Evolutionary conservation across 2,797 vertebrate species (phyloP), one percentile per base, ranked within the genome.

Genomic region (Buceros bicornis): DNA sequence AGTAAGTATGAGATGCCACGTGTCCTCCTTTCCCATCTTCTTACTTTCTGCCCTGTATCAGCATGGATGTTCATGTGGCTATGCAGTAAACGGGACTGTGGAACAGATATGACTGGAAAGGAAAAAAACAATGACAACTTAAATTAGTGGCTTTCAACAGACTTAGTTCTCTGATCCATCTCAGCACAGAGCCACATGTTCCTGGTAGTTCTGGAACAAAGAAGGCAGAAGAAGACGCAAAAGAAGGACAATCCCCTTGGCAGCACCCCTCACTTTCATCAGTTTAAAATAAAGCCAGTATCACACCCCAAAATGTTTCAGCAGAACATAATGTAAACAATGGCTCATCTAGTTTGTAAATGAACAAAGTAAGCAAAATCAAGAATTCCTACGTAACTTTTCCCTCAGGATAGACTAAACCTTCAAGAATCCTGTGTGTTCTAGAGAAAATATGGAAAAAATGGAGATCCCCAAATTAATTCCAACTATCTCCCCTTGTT

Each of bases 371-470:
- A 84, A 94, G 17, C 13, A 87, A 81, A 90, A 64, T 0, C 22
- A 93, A 51, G 22, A 37, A 60, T 29, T 24, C 16, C 22, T 26
- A 8, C 18, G 18, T 62, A 64, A 73, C 54, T 87, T 77, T 57
- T 91, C 81, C 69, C 62, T 10, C 51, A 69, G 19, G 13, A 50
- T 0, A 96, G 67, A 77, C 62, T 73, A 95, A 95, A 94, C 48
- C 24, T 90, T 80, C 29, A 73, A 70, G 25, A 95, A 53, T 56
- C 43, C 35, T 69, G n/a, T 40, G 37, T 73, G 14, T 61, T 86
- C n/a, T 62, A 62, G 14, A 95, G 72, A 86, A 95, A 96, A 95
- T 81, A 65, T 90, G 74, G 67, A 90, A 93, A 85, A 91, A 10
- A 80, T 45, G 31, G 65, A 79, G 9, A 87, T 66, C 45, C 5